phyloP scores from a whole-genome alignment of 2,113 vertebrate species.

The Delphinus delphis region DNA sequence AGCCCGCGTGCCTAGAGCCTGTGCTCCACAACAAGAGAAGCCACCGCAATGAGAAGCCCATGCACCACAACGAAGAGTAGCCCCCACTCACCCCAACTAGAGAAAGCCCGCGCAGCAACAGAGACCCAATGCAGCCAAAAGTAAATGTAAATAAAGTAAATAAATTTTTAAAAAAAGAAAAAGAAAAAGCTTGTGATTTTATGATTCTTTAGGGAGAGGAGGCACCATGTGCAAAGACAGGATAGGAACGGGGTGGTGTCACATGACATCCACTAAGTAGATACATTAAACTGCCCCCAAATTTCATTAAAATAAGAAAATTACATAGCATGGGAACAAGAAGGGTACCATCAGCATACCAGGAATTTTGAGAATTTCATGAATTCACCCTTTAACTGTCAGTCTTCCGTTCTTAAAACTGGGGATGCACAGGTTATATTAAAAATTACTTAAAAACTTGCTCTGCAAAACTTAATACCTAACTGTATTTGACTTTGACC shows the following conservation, averaged over 20 bases:
- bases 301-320: not conserved
- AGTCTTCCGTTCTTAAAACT: not conserved
- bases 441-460: conserved; percentile 8
- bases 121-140: too few species aligned
- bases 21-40: too few species aligned
- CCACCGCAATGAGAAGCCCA: too few species aligned
- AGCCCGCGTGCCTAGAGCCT: too few species aligned
- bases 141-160: too few species aligned
- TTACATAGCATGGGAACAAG: not conserved
- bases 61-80: too few species aligned
- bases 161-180: too few species aligned
- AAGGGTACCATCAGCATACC: not conserved
- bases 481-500: conserved; percentile 33
- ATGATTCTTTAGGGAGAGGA: not conserved
- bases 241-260: not conserved
- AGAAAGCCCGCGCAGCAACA: too few species aligned
- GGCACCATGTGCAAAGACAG: not conserved
- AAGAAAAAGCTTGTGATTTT: not conserved
- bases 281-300: not conserved
- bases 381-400: not conserved
- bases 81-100: too few species aligned
- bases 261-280: not conserved
- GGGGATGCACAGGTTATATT: not conserved
- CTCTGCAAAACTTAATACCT: not conserved
- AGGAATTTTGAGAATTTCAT: not conserved